These are phyloP conservation scores for Neodiprion fabricii DNA, from an alignment of 1,140 invertebrate species.

Conservation along the genomic window DNA sequence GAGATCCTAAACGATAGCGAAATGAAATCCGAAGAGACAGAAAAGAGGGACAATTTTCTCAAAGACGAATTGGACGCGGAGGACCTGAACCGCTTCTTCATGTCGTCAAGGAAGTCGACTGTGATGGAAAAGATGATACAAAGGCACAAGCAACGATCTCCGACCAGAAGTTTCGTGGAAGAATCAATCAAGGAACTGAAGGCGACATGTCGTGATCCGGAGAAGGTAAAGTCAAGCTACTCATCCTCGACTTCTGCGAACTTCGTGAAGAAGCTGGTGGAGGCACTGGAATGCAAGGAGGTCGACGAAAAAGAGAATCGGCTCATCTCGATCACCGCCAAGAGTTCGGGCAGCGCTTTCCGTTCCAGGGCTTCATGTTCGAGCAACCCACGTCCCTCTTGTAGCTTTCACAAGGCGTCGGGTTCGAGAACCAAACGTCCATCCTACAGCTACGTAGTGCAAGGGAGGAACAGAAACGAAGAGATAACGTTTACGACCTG, in stretches of 20 bases:
- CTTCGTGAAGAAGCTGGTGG: constrained; percentile 31
- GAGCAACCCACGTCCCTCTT: too few relatives aligned
- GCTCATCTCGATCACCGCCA: constrained; percentile 14
- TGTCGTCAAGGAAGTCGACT: neutral
- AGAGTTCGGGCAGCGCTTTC: constrained; percentile 27
- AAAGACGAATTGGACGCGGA: neutral
- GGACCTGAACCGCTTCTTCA: neutral
- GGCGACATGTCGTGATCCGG: constrained; percentile 4
- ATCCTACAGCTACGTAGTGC: too few relatives aligned
- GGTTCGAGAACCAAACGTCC: too few relatives aligned
- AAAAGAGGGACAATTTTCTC: neutral
- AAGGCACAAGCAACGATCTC: neutral
- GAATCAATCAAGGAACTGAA: constrained; percentile 28
- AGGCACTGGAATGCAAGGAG: constrained; percentile 21
- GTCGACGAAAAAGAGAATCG: neutral
- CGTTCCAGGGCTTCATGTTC: constrained; percentile 1
- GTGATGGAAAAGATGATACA: constrained; percentile 19
- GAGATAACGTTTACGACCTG: too few relatives aligned
- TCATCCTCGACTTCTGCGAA: neutral
- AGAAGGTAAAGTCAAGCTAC: neutral
- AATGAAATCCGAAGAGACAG: neutral
- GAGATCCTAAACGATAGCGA: neutral
- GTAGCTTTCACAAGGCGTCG: too few relatives aligned
- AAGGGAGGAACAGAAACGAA: too few relatives aligned
- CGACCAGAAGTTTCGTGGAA: constrained; percentile 15